Evolutionary conservation across 2,888 invertebrate genomes (phyloP), one percentile per base, ranked within the genome.

Genomic region (Dasysyrphus tricinctus): DNA sequence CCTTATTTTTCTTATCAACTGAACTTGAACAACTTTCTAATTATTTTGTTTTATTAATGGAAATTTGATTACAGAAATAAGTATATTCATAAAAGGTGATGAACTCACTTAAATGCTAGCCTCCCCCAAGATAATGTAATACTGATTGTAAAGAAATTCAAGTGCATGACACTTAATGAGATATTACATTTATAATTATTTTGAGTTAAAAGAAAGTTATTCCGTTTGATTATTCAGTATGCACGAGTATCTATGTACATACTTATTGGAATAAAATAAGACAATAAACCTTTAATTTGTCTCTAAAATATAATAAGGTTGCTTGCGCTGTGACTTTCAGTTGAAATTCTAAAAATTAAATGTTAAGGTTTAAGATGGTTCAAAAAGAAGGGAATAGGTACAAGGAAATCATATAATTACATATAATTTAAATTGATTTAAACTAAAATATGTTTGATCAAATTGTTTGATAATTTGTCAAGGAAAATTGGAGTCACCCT

Each of bases 21-120:
- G 61, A 61, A 61, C 19, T 61, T 61, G 14, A 61, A 42, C 19
- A 61, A 24, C 37, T 37, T 59, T 61, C 42, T 24, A 61, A 61
- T 61, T 61, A 19, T 39, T 24, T 61, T 57, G 7, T 7, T 57
- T 44, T 44, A 34, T 57, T 59, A 42, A 61, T 61, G 39, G 19
- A 19, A 42, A 37, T 42, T 61, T 39, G 61, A 61, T 61, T 61
- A 42, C 24, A 61, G 8, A 19, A 19, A 32, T 24, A 24, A 24
- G 24, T 24, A 39, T 19, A 19, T 24, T 61, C 61, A 39, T 42
- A 7, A 42, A 61, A 39, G 39, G 61, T 61, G 12, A 61, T 61
- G 61, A 61, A 42, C 61, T 61, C 14, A 42, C 24, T 61, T 24
- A 12, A 19, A 42, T 14, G 9, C 24, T 37, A 24, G 7, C 14